Conservation (phyloP, 2,888 invertebrate genomes). For the Cryptops parisi region DNA sequence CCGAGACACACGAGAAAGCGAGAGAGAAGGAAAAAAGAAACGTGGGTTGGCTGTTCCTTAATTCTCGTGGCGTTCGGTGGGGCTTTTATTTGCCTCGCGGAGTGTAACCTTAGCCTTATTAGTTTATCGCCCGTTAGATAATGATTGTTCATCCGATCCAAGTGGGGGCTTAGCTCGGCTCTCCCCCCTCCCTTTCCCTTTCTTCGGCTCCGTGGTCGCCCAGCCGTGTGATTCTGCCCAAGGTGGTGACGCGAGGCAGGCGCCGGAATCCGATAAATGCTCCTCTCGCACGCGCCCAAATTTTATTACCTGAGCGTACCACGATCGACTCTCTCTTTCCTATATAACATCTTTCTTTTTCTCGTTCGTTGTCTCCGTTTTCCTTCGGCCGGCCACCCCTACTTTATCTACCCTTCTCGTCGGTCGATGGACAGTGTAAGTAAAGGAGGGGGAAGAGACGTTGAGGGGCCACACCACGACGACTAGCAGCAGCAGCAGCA, state of each 20-base stretch:
- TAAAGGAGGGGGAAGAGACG: no score
- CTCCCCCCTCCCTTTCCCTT: neutral
- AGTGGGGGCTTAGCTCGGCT: neutral
- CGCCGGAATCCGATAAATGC: constrained; percentile 13
- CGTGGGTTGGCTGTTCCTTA: no score
- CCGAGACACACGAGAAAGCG: no score
- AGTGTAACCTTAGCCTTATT: constrained; percentile 13
- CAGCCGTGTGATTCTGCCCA: constrained; percentile 11
- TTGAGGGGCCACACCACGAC: no score
- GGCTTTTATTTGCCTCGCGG: neutral
- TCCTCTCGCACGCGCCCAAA: constrained; percentile 11
- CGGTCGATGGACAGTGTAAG: no score
- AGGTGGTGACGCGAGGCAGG: constrained; percentile 8
- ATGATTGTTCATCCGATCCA: constrained; percentile 14
- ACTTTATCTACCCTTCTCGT: no score
- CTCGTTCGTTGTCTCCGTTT: neutral
- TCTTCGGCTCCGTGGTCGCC: constrained; percentile 1
- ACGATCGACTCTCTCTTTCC: constrained; percentile 7
- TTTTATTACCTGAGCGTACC: constrained; percentile 27
- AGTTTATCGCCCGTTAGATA: constrained; percentile 13
- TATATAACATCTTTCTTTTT: neutral
- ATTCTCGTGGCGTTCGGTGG: no score
- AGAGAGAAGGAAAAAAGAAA: no score
- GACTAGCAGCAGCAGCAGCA: no score
- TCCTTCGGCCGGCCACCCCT: neutral